Evolutionary conservation across 92 coral and sea anemone species (phyloP), one percentile per base, ranked within the genome.

Genomic region (Muricea muricata): DNA sequence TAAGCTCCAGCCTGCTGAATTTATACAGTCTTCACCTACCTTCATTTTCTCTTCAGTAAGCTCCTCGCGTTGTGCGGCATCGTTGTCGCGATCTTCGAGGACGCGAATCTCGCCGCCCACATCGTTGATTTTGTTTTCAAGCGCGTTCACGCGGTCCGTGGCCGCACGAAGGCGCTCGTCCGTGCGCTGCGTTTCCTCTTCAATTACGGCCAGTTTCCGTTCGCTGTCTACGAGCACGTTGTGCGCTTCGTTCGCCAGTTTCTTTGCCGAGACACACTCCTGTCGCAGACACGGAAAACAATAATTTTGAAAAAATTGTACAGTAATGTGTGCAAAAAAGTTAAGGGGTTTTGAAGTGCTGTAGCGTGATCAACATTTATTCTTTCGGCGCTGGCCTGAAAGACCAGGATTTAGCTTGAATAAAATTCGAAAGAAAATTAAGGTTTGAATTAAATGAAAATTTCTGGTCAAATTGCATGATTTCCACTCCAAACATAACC

Each of bases 21-120:
- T n/a, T n/a, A n/a, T n/a, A n/a, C n/a, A n/a, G n/a, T n/a, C n/a
- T n/a, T n/a, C n/a, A 20, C 60, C 7, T 18, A 52, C 60, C 29
- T 78, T 78, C 20, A 58, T 0, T 37, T 78, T 78, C 32, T 78
- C 83, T 18, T 58, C 83, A 21, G 69, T 78, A 4, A 78, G 55
- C 2, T 17, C 31, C 28, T 78, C 83, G 31, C 83, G 83, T 56
- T 78, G 55, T 14, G 83, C 83, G 6, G 83, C 83, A 14, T 78
- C 83, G 70, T 58, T 56, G 37, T 78, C 83, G 17, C 83, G 83
- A 56, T 58, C 83, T 78, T 78, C 83, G 47, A 78, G 65, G 0
- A 2, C 21, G 6, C 83, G 83, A 1, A 78, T 78, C 55, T 78
- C 83, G 18, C n/a, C 23, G 14, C 70, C 83, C 50, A 34, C 52